phyloP scores from a whole-genome alignment of 2,797 vertebrate genomes.

The Mus caroli region DNA sequence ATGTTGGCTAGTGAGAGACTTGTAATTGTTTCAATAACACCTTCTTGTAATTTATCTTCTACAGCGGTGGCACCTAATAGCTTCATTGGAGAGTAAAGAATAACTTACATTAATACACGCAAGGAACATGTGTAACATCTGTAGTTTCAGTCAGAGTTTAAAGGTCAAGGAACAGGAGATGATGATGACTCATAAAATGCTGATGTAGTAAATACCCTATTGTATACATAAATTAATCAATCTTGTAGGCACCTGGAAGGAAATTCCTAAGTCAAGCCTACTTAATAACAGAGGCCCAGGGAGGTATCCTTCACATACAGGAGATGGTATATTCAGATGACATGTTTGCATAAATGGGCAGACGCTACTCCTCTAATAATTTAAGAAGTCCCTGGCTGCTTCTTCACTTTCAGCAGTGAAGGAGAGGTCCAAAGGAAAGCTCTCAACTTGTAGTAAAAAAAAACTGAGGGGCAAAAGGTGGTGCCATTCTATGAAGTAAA shows the following conservation, averaged over 20 bases:
- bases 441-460: background rate
- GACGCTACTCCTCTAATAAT: background rate
- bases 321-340: background rate
- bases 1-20: slow-evolving; percentile 92
- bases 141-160: background rate
- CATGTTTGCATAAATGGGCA: background rate
- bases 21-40: slow-evolving; percentile 92
- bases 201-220: background rate
- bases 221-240: background rate
- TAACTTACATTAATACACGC: slow-evolving; percentile 3
- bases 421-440: background rate
- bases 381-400: slow-evolving; percentile 5
- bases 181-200: background rate
- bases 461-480: background rate
- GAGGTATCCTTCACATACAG: background rate
- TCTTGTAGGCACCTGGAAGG: background rate
- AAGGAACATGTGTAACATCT: slow-evolving; percentile 4
- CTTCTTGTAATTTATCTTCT: slow-evolving; percentile 95
- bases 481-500: background rate
- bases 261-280: slow-evolving; percentile 51
- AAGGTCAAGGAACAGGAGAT: slow-evolving; percentile 1
- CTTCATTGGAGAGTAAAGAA: slow-evolving; percentile 83
- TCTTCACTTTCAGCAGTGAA: background rate
- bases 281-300: background rate
- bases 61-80: slow-evolving; percentile 94